Evolutionary conservation across 2,113 vertebrate species (phyloP).

Genomic region (Pycnonotus jocosus): DNA sequence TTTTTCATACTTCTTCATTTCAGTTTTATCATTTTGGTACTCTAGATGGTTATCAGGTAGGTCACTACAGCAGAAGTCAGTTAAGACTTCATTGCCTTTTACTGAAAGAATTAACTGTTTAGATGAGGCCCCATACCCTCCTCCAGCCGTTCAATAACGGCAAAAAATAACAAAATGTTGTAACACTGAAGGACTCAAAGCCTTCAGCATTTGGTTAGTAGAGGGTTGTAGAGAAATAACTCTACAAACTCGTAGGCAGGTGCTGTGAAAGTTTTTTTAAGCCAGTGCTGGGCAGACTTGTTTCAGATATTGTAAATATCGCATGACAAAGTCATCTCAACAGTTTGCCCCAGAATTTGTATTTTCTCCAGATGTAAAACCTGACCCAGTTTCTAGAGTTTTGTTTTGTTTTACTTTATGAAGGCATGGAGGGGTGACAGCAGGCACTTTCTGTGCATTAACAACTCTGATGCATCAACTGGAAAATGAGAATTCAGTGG

Average conservation of each 20-base stretch:
- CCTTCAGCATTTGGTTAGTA: not conserved
- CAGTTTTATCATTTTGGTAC: not conserved
- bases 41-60: not conserved
- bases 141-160: not conserved
- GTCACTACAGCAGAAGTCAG: not conserved
- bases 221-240: not conserved
- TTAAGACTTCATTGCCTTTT: not conserved
- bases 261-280: not conserved
- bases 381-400: not conserved
- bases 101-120: not conserved
- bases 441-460: constrained; percentile 90
- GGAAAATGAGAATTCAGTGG: constrained; percentile 82
- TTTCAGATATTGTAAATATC: not conserved
- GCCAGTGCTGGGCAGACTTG: not conserved
- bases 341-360: not conserved
- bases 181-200: not conserved
- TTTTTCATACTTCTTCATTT: not conserved
- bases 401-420: not conserved
- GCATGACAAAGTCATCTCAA: not conserved
- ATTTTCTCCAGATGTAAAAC: not conserved
- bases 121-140: not conserved
- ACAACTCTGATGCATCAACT: constrained; percentile 85
- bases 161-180: not conserved
- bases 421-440: constrained; percentile 89
- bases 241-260: not conserved